A percentile compares a stretch with the other conserved stretches of the same genome.
These are phyloP conservation scores for Hirtodrosophila alboralis DNA, from an alignment of 2,888 invertebrate species.

Conservation along the genomic window DNA sequence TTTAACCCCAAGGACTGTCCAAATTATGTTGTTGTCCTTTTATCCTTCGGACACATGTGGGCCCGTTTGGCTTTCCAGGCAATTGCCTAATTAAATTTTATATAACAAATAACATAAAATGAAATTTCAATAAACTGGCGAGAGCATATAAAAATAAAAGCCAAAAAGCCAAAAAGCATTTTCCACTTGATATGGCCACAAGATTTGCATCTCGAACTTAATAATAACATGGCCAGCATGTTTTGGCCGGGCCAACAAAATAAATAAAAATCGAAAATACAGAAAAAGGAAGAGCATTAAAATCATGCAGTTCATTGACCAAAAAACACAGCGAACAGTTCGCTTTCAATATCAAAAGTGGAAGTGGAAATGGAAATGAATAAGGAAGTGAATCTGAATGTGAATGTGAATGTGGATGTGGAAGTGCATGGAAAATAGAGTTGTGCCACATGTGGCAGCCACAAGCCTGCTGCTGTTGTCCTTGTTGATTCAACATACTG, in stretches of 20 bases:
- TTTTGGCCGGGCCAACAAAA: constrained; percentile 22
- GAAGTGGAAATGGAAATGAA: constrained; percentile 51
- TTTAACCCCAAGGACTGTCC: constrained; percentile 42
- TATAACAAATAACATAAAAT: constrained; percentile 70
- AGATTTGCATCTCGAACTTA: constrained; percentile 70
- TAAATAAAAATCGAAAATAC: no score
- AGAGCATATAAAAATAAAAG: constrained; percentile 21
- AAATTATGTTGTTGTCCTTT: constrained; percentile 43
- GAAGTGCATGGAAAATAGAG: constrained; percentile 10
- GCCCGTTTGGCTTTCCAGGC: constrained; percentile 55
- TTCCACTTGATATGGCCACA: constrained; percentile 49
- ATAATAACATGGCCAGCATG: constrained; percentile 65
- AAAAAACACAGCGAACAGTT: constrained; percentile 41
- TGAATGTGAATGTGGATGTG: constrained; percentile 51
- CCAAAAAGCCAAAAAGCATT: constrained; percentile 27
- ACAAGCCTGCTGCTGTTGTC: constrained; percentile 18
- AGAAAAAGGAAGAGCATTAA: constrained; percentile 66
- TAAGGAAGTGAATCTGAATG: no score
- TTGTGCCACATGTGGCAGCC: constrained; percentile 26
- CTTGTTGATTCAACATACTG: constrained; percentile 52
- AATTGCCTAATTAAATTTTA: constrained; percentile 77
- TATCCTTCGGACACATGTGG: constrained; percentile 52
- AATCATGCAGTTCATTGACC: constrained; percentile 76
- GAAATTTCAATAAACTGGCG: constrained; percentile 64
- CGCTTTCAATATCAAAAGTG: constrained; percentile 73